Evolutionary conservation across 2,113 vertebrate species (phyloP), one percentile per base, ranked within the genome.

Genomic region (Benitochromis conjunctus): DNA sequence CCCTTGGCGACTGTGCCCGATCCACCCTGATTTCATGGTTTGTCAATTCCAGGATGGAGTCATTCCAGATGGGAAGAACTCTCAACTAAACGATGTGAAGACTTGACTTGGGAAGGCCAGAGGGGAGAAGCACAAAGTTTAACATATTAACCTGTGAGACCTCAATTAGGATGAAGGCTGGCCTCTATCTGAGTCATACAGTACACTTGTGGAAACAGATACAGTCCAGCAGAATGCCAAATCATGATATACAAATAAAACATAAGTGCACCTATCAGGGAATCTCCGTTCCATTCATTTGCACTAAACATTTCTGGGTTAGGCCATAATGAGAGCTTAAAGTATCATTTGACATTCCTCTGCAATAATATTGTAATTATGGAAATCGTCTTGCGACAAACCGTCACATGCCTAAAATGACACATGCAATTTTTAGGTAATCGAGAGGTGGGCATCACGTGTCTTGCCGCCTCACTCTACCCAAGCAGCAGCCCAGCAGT

Each of bases 11-110:
- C 89, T 80, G 58, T 71, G 56, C 26, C 80, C 82, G 4, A 89
- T 88, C 53, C 82, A 60, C 81, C 82, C 55, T 81, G 84, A 95
- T 95, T 96, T 95, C 94, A 95, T 94, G 95, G 92, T 94, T 94
- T 95, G 94, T 93, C 95, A 92, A 92, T 79, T 95, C 86, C 84
- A 76, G 85, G 92, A 94, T 92, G 89, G 93, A 94, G 86, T 92
- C 83, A 91, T 91, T 94, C 64, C 90, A 89, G 82, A 89, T 41
- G 58, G 88, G 80, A 78, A 85, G 41, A 80, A 85, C 83, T 85
- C 48, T 2, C 29, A 87, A 80, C 86, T 84, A 87, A 83, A 85
- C 26, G 9, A 78, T 57, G 29, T 76, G 31, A 85, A 85, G 85
- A 86, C 66, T 56, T 69, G 83, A 85, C 91, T 92, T 86, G 83